phyloP scores from a whole-genome alignment of 92 coral and sea anemone genomes.

The Porites rus region DNA sequence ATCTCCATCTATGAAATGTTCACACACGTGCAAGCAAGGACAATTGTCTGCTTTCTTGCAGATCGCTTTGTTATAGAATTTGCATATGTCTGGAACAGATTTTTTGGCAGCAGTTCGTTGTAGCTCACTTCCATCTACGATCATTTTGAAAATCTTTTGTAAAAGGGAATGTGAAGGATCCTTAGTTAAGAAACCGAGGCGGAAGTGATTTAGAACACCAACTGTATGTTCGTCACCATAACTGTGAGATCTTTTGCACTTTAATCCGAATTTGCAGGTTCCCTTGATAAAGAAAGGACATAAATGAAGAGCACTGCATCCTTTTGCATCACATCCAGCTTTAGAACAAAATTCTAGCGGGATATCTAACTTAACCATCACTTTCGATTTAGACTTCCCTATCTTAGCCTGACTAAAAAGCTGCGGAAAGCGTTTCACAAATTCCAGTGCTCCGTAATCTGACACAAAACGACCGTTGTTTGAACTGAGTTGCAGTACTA shows the following conservation, averaged over 20 bases:
- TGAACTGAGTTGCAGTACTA: slow-evolving; percentile 46
- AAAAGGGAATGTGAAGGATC: slow-evolving; percentile 2
- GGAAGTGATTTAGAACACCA: slow-evolving; percentile 46
- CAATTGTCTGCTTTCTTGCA: slow-evolving; percentile 71
- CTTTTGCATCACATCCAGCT: slow-evolving; percentile 54
- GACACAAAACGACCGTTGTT: slow-evolving; percentile 23
- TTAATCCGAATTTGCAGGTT: slow-evolving; percentile 56
- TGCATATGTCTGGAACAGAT: slow-evolving; percentile 80
- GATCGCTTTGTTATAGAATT: slow-evolving; percentile 76
- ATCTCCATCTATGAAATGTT: slow-evolving; percentile 75
- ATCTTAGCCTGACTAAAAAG: slow-evolving; percentile 7
- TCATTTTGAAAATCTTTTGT: slow-evolving; percentile 49
- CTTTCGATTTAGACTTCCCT: slow-evolving; percentile 44
- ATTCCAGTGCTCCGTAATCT: slow-evolving; percentile 45
- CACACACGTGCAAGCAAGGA: slow-evolving; percentile 85
- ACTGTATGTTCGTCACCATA: slow-evolving; percentile 62
- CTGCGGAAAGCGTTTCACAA: slow-evolving; percentile 32
- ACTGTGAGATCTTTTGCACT: slow-evolving; percentile 63
- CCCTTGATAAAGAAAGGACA: slow-evolving; percentile 86
- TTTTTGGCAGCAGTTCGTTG: slow-evolving; percentile 69
- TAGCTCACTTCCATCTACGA: slow-evolving; percentile 70
- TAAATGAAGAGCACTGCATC: slow-evolving; percentile 75
- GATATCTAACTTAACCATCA: slow-evolving; percentile 36
- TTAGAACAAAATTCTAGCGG: slow-evolving; percentile 74
- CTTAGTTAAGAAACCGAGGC: slow-evolving; percentile 23